phyloP scores from a whole-genome alignment of 2,113 vertebrate species.

The Hippocampus comes region DNA sequence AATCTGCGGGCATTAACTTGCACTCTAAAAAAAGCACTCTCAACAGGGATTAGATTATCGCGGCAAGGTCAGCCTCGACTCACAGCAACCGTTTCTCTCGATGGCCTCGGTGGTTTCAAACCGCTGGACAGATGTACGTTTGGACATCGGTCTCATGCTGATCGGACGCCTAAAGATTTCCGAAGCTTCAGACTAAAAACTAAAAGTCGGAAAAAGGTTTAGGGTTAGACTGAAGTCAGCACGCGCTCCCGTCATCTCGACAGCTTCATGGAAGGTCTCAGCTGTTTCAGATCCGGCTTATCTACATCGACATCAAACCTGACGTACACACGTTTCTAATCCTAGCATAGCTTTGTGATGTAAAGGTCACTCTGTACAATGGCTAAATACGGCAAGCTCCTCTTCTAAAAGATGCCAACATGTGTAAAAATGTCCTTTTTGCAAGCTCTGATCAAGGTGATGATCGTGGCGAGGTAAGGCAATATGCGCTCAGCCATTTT shows the following conservation, averaged over 20 bases:
- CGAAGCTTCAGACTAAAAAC: too few relatives aligned
- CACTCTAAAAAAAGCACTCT: conserved; percentile 80
- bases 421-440: conserved; percentile 32
- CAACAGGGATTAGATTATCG: conserved; percentile 79
- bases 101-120: conserved; percentile 18
- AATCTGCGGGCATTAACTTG: conserved; percentile 79
- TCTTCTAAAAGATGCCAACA: background rate
- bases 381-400: background rate
- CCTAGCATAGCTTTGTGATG: background rate
- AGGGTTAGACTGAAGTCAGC: too few relatives aligned
- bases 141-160: too few relatives aligned
- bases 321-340: background rate
- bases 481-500: conserved; percentile 66
- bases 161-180: too few relatives aligned
- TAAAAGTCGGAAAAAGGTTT: too few relatives aligned
- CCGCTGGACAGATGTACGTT: too few relatives aligned
- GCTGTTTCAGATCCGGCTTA: too few relatives aligned
- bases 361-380: background rate
- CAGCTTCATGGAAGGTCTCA: too few relatives aligned
- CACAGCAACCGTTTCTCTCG: conserved; percentile 46
- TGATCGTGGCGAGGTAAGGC: conserved; percentile 59
- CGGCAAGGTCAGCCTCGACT: conserved; percentile 73
- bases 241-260: too few relatives aligned
- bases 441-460: conserved; percentile 53
- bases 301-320: background rate